A percentile compares a stretch with the other conserved stretches of the same genome.
Conservation (phyloP, 2,113 vertebrate species). For the Sander vitreus region DNA sequence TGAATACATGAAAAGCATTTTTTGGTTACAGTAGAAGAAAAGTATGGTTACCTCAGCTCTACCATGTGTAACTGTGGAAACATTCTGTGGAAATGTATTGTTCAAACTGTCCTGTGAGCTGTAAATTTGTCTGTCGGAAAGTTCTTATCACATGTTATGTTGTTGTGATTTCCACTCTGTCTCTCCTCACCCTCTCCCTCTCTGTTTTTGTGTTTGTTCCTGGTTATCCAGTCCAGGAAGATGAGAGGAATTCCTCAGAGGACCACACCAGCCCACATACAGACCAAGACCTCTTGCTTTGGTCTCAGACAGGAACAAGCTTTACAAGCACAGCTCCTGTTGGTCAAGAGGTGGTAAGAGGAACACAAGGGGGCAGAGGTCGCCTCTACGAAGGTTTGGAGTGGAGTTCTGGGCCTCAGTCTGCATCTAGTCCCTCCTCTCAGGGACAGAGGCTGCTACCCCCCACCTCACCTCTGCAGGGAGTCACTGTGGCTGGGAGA, state of each 20-base stretch:
- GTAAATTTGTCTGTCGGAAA: conserved; percentile 57
- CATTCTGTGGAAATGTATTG: conserved; percentile 22
- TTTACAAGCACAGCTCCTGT: conserved; percentile 27
- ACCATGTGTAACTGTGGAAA: conserved; percentile 4
- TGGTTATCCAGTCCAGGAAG: conserved; percentile 73
- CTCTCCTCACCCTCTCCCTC: conserved; percentile 43
- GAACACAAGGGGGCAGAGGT: conserved; percentile 33
- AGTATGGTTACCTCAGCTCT: background rate
- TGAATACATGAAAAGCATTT: background rate
- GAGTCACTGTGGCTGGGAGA: conserved; percentile 61
- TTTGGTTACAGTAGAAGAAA: conserved; percentile 15
- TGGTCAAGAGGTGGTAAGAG: conserved; percentile 26
- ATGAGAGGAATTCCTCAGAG: conserved; percentile 64
- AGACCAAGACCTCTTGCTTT: background rate
- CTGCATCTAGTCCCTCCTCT: conserved; percentile 44
- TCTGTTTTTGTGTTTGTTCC: conserved; percentile 67
- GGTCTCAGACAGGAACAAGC: conserved; percentile 52
- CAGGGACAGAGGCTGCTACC: conserved; percentile 17
- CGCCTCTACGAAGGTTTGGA: conserved; percentile 9
- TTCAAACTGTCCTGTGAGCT: conserved; percentile 27
- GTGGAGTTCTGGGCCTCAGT: background rate
- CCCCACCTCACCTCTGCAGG: conserved; percentile 51
- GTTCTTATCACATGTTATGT: conserved; percentile 55
- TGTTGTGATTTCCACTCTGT: conserved; percentile 60
- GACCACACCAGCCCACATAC: conserved; percentile 38